Conservation (phyloP, 1,140 invertebrate genomes). For the Diuraphis noxia region DNA sequence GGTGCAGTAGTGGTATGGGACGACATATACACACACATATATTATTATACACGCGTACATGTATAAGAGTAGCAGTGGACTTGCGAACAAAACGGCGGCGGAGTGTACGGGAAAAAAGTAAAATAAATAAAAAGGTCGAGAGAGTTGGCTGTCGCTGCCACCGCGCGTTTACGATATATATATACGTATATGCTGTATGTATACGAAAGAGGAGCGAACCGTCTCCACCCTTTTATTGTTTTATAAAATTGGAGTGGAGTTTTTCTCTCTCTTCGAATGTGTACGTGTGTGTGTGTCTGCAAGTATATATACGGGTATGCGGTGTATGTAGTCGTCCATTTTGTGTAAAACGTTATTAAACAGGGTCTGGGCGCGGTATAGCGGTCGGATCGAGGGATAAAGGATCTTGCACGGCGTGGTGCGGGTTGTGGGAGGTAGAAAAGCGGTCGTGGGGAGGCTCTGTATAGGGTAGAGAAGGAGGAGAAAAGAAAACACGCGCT, state of each 20-base stretch:
- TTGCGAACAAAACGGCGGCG: background rate
- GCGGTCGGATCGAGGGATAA: background rate
- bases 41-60: background rate
- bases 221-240: conserved; percentile 45
- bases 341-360: conserved; percentile 47
- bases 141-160: background rate
- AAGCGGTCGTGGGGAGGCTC: background rate
- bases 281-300: background rate
- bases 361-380: conserved; percentile 3
- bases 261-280: conserved; percentile 10
- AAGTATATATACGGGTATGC: background rate
- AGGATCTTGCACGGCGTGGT: background rate
- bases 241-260: conserved; percentile 29
- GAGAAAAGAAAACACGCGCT: conserved; percentile 37
- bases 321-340: background rate
- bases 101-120: background rate
- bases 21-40: background rate
- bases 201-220: background rate
- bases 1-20: background rate
- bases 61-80: background rate
- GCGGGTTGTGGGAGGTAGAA: background rate
- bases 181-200: no score
- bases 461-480: background rate
- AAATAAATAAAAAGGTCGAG: conserved; percentile 17
- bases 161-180: background rate